Base-by-base conservation (phyloP, 2,888 invertebrate species). In the Macrostomum cliftonense region DNA sequence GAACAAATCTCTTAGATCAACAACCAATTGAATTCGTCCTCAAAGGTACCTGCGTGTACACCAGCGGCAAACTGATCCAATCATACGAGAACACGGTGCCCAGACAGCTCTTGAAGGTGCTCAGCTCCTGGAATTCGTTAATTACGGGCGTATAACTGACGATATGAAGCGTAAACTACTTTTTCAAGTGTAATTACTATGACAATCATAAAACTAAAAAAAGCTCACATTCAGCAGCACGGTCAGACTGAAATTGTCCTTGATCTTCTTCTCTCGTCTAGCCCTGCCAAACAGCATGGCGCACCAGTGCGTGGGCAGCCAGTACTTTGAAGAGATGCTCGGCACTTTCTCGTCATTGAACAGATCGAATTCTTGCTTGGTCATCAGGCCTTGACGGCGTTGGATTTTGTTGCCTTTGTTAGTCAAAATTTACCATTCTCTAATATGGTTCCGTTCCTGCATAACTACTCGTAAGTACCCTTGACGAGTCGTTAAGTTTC, bases 221-320 rank as follows among this genome's bases (percentile, higher is more conserved):
- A n/a, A n/a, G n/a, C 28, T 28, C 60, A 76, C 77, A 71, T 77
- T 75, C 73, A 77, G 75, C 55, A 77, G 73, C 49, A 76, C 67
- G 61, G 76, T 76, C 37, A 76, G 63, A 40, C 76, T 75, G 56
- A 73, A 73, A 16, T 75, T 77, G 12, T 47, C 21, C 28, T 74
- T 69, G 39, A 78, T 73, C 52, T 74, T 64, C 43, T 74, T 73
- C 53, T 72, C 73, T 43, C 68, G 68, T 40, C 73, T 69, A 13
- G 77, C 75, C 48, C 76, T 74, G 52, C 75, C 73, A 7, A 78
- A 63, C 13, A 78, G 64, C 55, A 72, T 73, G 54, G 77, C 74
- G 57, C 77, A 77, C 78, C 78, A 78, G 16, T 77, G 75, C 54
- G 77, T 74, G 0, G 78, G 78, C 46, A 78, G 76, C 77, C 77